Percentiles rank a stretch among this genome's conserved stretches.
Evolutionary conservation across 2,113 vertebrate genomes (phyloP).

Genomic region (Lichenostomus cassidix): DNA sequence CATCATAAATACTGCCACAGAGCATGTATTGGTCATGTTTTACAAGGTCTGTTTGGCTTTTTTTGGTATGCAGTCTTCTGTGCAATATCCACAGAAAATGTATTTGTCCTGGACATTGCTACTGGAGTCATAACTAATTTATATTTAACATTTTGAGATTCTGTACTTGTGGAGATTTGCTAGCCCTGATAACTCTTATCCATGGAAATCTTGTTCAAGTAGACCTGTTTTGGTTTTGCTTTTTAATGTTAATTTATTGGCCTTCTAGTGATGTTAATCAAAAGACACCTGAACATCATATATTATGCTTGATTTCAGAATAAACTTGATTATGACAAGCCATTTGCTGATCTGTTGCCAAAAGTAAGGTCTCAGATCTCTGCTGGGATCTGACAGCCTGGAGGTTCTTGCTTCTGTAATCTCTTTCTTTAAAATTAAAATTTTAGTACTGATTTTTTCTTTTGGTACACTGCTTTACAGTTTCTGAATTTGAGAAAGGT

Average conservation of each 20-base stretch:
- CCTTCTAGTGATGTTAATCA: neutral
- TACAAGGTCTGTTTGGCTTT: neutral
- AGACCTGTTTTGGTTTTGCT: neutral
- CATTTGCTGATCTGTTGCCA: neutral
- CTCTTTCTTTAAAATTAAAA: neutral
- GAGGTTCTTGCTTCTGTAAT: neutral
- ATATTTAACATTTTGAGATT: neutral
- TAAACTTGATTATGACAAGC: neutral
- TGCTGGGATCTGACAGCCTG: neutral
- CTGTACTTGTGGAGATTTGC: neutral
- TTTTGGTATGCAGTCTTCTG: neutral
- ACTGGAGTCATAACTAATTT: neutral
- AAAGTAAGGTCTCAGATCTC: neutral
- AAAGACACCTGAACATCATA: neutral
- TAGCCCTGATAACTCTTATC: neutral
- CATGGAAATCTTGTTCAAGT: neutral
- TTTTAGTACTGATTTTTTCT: neutral
- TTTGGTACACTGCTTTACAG: neutral
- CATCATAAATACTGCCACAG: neutral
- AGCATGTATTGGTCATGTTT: neutral
- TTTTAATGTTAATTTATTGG: neutral
- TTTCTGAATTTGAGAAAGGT: neutral
- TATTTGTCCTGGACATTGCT: neutral
- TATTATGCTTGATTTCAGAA: neutral
- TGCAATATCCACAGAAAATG: neutral